A percentile compares a stretch with the other conserved stretches of the same genome.
Conservation (phyloP, 2,888 invertebrate species). For the Epinotia demarniana region DNA sequence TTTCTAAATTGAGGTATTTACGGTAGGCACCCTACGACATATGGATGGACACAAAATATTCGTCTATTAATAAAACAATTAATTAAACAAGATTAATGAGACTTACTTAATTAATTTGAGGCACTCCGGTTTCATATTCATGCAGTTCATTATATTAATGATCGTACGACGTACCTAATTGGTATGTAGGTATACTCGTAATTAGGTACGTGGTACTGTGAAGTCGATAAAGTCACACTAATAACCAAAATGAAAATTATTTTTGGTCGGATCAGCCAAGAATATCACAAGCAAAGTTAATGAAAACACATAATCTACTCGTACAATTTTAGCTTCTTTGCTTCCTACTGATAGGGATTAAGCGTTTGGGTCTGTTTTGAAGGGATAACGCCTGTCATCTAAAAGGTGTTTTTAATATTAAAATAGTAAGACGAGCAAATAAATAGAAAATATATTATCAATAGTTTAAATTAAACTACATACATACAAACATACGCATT, state of each 20-base stretch:
- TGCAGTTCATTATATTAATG: conserved; percentile 37
- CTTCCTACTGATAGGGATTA: too few species aligned
- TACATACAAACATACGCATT: too few species aligned
- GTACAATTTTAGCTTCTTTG: too few species aligned
- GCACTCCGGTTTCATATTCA: conserved; percentile 45
- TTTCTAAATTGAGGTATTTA: neutral
- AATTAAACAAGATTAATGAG: conserved; percentile 50
- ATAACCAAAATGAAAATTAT: neutral
- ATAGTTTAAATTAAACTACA: too few species aligned
- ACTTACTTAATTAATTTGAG: conserved; percentile 19
- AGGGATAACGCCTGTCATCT: too few species aligned
- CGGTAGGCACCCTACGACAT: neutral
- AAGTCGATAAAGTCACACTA: neutral
- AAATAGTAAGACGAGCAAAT: neutral
- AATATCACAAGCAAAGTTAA: too few species aligned
- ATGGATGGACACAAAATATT: conserved; percentile 6
- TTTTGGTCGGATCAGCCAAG: neutral
- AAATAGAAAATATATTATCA: too few species aligned
- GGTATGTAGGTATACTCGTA: neutral
- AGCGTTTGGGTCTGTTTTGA: too few species aligned
- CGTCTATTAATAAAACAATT: conserved; percentile 57
- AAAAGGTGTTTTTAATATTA: too few species aligned
- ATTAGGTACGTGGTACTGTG: neutral
- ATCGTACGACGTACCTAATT: conserved; percentile 8
- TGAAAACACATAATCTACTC: too few species aligned